These are phyloP conservation scores for Drosophila littoralis DNA, from an alignment of 1,140 invertebrate species.

Conservation along the genomic window DNA sequence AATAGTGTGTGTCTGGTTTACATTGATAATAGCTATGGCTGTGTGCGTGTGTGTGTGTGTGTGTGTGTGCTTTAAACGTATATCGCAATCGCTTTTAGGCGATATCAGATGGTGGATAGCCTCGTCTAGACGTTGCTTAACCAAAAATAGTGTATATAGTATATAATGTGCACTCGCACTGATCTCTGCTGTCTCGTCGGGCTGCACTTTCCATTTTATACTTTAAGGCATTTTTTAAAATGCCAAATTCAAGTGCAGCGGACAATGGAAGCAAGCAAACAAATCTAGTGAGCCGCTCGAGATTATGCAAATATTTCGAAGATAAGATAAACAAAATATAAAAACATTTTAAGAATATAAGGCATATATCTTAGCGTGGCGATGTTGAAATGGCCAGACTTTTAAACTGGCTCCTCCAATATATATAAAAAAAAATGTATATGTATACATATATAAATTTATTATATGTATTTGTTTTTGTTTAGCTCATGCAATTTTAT, in stretches of 20 bases:
- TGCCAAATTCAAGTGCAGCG: constrained; percentile 65
- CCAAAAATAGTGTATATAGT: constrained; percentile 56
- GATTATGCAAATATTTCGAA: neutral
- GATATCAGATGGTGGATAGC: constrained; percentile 41
- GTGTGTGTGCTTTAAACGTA: constrained; percentile 1
- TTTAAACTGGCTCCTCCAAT: constrained; percentile 14
- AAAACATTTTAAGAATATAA: constrained; percentile 26
- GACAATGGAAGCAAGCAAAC: neutral
- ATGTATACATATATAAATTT: constrained; percentile 5
- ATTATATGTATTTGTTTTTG: neutral
- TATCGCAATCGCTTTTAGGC: constrained; percentile 23
- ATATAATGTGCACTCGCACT: constrained; percentile 7
- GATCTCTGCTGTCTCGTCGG: constrained; percentile 7
- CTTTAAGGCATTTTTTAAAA: constrained; percentile 65
- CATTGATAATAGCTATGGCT: constrained; percentile 63
- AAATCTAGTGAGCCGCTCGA: neutral
- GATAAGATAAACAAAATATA: neutral
- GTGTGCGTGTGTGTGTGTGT: constrained; percentile 17
- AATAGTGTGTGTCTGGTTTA: constrained; percentile 52
- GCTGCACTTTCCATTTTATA: constrained; percentile 42
- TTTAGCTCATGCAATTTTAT: constrained; percentile 26
- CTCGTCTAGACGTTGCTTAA: constrained; percentile 60
- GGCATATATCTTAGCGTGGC: neutral
- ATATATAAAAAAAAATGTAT: constrained; percentile 19
- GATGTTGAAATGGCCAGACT: constrained; percentile 10